Percentiles rank a stretch among this genome's conserved stretches.
These are phyloP conservation scores for Solen grandis DNA, from an alignment of 1,140 invertebrate species.

Conservation along the genomic window DNA sequence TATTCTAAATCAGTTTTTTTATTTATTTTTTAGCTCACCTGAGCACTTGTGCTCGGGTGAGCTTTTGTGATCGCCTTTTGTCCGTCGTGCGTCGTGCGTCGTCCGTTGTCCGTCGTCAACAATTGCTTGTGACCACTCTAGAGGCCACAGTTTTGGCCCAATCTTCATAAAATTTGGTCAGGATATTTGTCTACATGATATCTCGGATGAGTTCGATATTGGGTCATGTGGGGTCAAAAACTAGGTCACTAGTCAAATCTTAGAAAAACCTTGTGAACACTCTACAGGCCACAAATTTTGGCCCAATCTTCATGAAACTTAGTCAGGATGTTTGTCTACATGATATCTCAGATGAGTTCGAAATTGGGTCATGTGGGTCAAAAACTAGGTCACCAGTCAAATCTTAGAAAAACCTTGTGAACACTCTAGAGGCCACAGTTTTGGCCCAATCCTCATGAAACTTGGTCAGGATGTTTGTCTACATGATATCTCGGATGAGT, in stretches of 20 bases:
- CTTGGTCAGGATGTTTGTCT: background rate
- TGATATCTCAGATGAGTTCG: background rate
- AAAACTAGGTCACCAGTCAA: background rate
- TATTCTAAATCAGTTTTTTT: no score
- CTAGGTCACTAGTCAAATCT: background rate
- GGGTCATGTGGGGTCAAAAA: background rate
- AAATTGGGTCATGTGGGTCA: background rate
- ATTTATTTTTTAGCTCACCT: constrained; percentile 25
- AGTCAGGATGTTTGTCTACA: background rate
- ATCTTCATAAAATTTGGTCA: background rate
- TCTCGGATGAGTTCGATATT: background rate
- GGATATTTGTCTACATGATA: background rate
- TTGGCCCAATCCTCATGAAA: background rate
- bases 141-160: background rate
- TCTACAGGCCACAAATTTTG: background rate
- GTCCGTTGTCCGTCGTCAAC: constrained; percentile 5
- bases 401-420: background rate
- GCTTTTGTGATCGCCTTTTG: constrained; percentile 13
- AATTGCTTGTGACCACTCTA: background rate
- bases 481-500: background rate
- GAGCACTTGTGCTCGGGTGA: background rate
- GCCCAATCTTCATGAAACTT: background rate
- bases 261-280: background rate
- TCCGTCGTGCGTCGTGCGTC: constrained; percentile 15
- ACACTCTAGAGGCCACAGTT: background rate